Conservation (phyloP, 2,797 vertebrate genomes). For the Echiichthys vipera region DNA sequence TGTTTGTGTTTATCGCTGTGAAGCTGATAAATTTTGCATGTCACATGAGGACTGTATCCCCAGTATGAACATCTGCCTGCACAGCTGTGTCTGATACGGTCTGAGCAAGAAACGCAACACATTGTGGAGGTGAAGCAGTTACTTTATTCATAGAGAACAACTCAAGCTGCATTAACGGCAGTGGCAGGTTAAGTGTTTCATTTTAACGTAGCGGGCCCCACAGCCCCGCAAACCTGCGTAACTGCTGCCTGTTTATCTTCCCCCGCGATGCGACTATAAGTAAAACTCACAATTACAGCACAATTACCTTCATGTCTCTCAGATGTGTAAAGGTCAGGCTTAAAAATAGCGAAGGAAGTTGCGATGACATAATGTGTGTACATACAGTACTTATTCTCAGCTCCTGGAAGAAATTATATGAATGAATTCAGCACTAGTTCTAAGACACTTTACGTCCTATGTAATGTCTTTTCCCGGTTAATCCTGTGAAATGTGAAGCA, state of each 20-base stretch:
- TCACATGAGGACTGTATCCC: constrained; percentile 27
- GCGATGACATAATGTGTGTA: neutral
- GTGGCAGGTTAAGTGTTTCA: neutral
- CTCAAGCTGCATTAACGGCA: neutral
- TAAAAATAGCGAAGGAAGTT: neutral
- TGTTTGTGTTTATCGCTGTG: constrained; percentile 24
- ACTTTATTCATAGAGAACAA: neutral
- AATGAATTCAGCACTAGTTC: too few species aligned
- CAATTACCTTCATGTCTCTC: neutral
- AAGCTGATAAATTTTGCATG: constrained; percentile 16
- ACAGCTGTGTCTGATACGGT: constrained; percentile 42
- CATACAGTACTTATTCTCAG: neutral
- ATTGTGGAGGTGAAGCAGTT: neutral
- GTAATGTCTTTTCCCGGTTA: neutral
- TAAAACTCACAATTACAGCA: neutral
- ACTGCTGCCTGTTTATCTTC: neutral
- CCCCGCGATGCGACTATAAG: neutral
- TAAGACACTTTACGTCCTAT: neutral
- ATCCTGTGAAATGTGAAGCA: neutral
- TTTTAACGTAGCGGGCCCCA: neutral
- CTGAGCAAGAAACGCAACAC: neutral
- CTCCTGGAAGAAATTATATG: neutral
- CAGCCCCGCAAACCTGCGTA: neutral
- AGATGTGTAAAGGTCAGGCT: neutral
- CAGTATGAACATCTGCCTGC: constrained; percentile 42